These are phyloP conservation scores for Polymixis lichenea DNA, from an alignment of 2,888 invertebrate genomes.

Conservation along the genomic window DNA sequence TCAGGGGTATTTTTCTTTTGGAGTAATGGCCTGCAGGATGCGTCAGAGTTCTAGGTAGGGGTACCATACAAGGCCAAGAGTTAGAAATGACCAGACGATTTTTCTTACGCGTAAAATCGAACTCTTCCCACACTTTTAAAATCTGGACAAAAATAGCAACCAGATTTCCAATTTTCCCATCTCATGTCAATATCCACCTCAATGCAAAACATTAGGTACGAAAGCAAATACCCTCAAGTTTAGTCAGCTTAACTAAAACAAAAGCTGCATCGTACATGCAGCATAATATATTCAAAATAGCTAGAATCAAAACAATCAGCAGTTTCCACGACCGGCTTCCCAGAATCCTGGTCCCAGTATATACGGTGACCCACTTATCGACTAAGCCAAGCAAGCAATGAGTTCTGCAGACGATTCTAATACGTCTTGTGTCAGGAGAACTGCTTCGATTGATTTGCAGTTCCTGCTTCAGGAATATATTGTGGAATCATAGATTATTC, in stretches of 20 bases:
- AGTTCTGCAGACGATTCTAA: slow-evolving; percentile 47
- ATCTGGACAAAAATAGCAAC: not conserved
- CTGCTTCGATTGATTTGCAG: slow-evolving; percentile 49
- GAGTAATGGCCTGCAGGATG: slow-evolving; percentile 29
- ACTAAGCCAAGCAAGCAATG: slow-evolving; percentile 46
- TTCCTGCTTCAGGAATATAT: slow-evolving; percentile 25
- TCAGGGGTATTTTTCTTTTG: slow-evolving; percentile 36
- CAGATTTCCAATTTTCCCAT: not conserved
- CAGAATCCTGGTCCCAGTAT: slow-evolving; percentile 7
- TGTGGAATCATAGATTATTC: slow-evolving; percentile 17
- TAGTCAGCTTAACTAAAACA: slow-evolving; percentile 21
- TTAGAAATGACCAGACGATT: not conserved
- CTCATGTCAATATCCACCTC: not conserved
- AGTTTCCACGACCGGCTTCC: slow-evolving; percentile 23
- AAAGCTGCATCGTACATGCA: slow-evolving; percentile 28
- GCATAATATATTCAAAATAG: slow-evolving; percentile 23
- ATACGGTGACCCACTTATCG: slow-evolving; percentile 51
- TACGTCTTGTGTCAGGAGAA: slow-evolving; percentile 54
- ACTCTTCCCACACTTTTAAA: not conserved
- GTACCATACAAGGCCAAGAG: not conserved
- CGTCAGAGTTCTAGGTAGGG: slow-evolving; percentile 14
- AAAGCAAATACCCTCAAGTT: not conserved
- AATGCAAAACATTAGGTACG: not conserved
- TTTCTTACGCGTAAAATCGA: not conserved
- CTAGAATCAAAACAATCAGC: slow-evolving; percentile 19